Evolutionary conservation across 2,888 invertebrate genomes (phyloP).

Genomic region (Athetis lepigone): DNA sequence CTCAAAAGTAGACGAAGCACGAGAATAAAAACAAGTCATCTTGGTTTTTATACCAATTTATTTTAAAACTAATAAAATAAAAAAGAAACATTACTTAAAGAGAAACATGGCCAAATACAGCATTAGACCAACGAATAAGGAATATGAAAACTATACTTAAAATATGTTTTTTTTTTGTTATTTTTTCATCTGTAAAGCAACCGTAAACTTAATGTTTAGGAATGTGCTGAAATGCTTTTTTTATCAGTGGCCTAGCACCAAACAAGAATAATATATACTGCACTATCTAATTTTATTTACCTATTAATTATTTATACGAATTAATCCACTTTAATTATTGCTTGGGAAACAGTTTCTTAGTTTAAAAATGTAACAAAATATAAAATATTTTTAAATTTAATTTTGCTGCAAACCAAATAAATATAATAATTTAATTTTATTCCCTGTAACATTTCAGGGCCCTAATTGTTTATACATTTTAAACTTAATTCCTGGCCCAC

Average conservation of each 20-base stretch:
- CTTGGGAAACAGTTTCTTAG: constrained; percentile 15
- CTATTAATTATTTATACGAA: constrained; percentile 11
- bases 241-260: constrained; percentile 59
- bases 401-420: constrained; percentile 10
- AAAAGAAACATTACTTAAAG: constrained; percentile 57
- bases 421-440: constrained; percentile 22
- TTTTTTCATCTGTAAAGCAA: constrained; percentile 23
- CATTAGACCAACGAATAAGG: constrained; percentile 44
- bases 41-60: constrained; percentile 58
- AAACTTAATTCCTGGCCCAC: background rate
- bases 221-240: constrained; percentile 72
- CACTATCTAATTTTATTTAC: constrained; percentile 30
- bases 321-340: constrained; percentile 47
- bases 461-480: background rate
- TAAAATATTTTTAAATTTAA: constrained; percentile 1
- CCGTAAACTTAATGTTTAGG: constrained; percentile 57
- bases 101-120: constrained; percentile 43
- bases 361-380: constrained; percentile 18
- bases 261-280: constrained; percentile 34
- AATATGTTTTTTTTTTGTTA: constrained; percentile 9
- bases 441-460: constrained; percentile 39
- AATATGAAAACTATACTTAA: constrained; percentile 40
- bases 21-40: constrained; percentile 40
- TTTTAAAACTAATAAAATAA: constrained; percentile 65
- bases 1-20: background rate